Evolutionary conservation across 2,888 invertebrate species (phyloP).

Genomic region (Chalcis sispes): DNA sequence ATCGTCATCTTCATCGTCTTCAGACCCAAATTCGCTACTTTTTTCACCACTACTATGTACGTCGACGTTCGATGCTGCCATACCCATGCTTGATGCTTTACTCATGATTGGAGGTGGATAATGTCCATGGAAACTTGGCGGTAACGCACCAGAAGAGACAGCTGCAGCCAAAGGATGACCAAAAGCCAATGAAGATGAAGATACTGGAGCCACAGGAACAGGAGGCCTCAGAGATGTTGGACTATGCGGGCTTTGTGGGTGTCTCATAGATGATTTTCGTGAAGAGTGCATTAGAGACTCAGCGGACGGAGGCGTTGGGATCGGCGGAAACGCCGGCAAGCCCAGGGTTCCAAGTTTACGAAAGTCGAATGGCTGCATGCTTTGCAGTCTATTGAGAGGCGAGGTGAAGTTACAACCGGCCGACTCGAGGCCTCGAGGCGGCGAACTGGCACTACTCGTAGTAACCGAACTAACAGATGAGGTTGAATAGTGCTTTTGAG

Average conservation of each 20-base stretch:
- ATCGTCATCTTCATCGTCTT: conserved; percentile 80
- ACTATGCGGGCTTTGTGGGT: conserved; percentile 71
- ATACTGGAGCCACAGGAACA: conserved; percentile 47
- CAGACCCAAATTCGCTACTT: conserved; percentile 78
- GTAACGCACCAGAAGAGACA: conserved; percentile 70
- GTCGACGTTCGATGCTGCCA: conserved; percentile 64
- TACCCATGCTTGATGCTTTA: conserved; percentile 63
- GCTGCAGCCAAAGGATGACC: conserved; percentile 72
- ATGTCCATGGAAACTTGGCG: conserved; percentile 72
- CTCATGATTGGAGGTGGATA: conserved; percentile 70
- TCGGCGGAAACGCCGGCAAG: conserved; percentile 79
- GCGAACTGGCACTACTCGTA: conserved; percentile 80
- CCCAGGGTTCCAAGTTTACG: conserved; percentile 84
- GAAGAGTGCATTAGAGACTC: conserved; percentile 64
- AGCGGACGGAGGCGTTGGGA: conserved; percentile 65
- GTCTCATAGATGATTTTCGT: conserved; percentile 54
- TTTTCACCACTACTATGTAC: conserved; percentile 72
- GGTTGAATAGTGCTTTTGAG: conserved; percentile 76
- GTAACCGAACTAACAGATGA: conserved; percentile 61
- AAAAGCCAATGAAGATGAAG: conserved; percentile 63
- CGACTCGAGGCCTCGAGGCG: conserved; percentile 86
- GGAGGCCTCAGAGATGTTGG: conserved; percentile 63
- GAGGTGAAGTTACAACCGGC: conserved; percentile 75
- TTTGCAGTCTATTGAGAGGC: conserved; percentile 92
- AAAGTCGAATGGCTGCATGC: conserved; percentile 97